Conservation (phyloP, 2,113 vertebrate species). For the Perca flavescens region DNA sequence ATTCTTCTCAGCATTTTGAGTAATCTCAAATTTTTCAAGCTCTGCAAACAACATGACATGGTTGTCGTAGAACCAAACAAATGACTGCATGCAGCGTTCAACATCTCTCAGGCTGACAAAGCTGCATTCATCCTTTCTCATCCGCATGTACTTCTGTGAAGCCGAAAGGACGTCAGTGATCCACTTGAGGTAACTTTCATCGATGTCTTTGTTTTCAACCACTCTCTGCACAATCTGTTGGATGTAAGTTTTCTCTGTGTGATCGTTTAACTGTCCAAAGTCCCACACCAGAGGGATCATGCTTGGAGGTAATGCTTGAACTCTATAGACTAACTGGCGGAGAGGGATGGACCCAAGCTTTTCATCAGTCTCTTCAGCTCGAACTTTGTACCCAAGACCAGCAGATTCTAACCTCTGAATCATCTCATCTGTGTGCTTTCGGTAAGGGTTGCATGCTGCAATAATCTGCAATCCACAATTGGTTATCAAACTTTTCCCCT, state of each 20-base stretch:
- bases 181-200: neutral
- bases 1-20: constrained; percentile 16
- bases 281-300: constrained; percentile 97
- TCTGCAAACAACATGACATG: constrained; percentile 80
- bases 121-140: constrained; percentile 87
- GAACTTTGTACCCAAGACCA: constrained; percentile 92
- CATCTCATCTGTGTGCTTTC: constrained; percentile 92
- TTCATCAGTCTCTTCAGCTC: constrained; percentile 89
- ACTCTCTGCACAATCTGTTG: constrained; percentile 93
- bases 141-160: constrained; percentile 93
- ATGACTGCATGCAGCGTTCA: constrained; percentile 92
- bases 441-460: constrained; percentile 97
- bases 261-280: constrained; percentile 92
- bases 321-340: constrained; percentile 95
- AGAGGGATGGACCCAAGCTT: constrained; percentile 93
- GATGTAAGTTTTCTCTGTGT: constrained; percentile 89
- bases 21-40: constrained; percentile 69
- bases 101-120: constrained; percentile 97
- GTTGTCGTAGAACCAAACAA: constrained; percentile 89
- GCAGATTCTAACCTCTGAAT: constrained; percentile 92
- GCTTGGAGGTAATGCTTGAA: constrained; percentile 95
- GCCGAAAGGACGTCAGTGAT: constrained; percentile 87
- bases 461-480: constrained; percentile 88
- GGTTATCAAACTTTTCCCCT: constrained; percentile 81
- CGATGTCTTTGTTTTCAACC: constrained; percentile 37